phyloP scores from a whole-genome alignment of 2,113 vertebrate species.

The Salvator merianae region DNA sequence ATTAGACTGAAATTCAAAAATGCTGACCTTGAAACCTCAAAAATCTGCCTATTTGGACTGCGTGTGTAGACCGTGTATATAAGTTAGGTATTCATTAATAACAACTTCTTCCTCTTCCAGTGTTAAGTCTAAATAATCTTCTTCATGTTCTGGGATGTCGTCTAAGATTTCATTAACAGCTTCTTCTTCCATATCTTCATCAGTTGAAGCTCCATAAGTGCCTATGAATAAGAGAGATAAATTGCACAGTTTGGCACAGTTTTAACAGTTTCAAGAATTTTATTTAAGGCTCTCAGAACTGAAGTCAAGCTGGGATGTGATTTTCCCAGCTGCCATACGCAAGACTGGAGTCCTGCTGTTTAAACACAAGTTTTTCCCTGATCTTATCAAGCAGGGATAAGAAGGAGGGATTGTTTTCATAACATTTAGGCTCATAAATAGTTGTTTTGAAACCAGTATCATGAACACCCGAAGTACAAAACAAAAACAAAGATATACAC shows the following conservation, averaged over 20 bases:
- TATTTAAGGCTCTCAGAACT: neutral
- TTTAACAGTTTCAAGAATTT: neutral
- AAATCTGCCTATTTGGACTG: constrained; percentile 52
- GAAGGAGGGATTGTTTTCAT: neutral
- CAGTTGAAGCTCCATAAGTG: constrained; percentile 72
- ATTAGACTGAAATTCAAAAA: neutral
- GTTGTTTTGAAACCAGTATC: neutral
- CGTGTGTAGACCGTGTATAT: constrained; percentile 61
- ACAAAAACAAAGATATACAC: too few relatives aligned
- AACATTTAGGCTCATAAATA: neutral
- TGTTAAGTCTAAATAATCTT: constrained; percentile 94
- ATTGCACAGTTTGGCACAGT: neutral
- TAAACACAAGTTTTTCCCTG: neutral
- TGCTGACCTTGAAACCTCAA: constrained; percentile 36
- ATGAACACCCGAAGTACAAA: neutral
- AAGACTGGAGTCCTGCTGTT: neutral
- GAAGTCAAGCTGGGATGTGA: neutral
- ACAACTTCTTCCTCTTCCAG: constrained; percentile 91
- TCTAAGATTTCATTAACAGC: constrained; percentile 90
- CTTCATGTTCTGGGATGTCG: constrained; percentile 92
- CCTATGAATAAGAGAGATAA: constrained; percentile 61
- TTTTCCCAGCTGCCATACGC: neutral
- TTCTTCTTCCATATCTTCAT: constrained; percentile 83
- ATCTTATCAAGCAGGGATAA: neutral
- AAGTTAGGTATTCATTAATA: constrained; percentile 83